Evolutionary conservation across 37 sponge, comb jelly and placozoan species (phyloP), one percentile per base, ranked within the genome.

Genomic region (Geodia barretti): DNA sequence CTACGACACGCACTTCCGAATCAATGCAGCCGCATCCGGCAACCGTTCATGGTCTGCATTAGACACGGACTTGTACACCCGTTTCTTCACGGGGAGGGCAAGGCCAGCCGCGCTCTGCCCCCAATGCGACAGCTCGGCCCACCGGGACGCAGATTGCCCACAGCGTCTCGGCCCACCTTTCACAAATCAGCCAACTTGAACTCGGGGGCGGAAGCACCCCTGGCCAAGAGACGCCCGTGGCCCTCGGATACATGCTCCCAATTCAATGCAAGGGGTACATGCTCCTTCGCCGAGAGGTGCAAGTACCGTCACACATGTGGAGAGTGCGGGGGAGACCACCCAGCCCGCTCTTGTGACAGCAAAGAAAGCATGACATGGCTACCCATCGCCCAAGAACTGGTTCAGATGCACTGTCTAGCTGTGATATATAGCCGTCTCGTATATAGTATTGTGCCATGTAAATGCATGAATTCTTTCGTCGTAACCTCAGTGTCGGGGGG

Each of bases 81-180:
- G 30, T 35, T 7, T 39, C n/a, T 71, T 74, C 75, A 23, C 41
- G 24, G 60, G 75, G n/a, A n/a, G n/a, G n/a, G n/a, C n/a, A n/a
- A n/a, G n/a, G n/a, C n/a, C 14, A 14, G 54, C 14, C 54, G 7
- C 54, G 54, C 11, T 14, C 54, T 47, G 54, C 54, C 14, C 54
- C 11, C 14, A 17, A 14, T 47, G 54, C 54, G 54, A 47, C 54
- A 47, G 54, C 54, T 17, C 54, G 7, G 14, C 54, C 54, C 54
- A 47, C 14, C 14, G 11, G 14, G 54, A 7, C 14, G 7, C 54
- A 7, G 54, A 68, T 3, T 68, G 68, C 5, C 68, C 68, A 29
- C n/a, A n/a, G n/a, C n/a, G n/a, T n/a, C n/a, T n/a, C n/a, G n/a
- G n/a, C n/a, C n/a, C n/a, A n/a, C n/a, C n/a, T n/a, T n/a, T n/a